Conservation (phyloP, 2,888 invertebrate genomes). For the Heteropelma amictum region DNA sequence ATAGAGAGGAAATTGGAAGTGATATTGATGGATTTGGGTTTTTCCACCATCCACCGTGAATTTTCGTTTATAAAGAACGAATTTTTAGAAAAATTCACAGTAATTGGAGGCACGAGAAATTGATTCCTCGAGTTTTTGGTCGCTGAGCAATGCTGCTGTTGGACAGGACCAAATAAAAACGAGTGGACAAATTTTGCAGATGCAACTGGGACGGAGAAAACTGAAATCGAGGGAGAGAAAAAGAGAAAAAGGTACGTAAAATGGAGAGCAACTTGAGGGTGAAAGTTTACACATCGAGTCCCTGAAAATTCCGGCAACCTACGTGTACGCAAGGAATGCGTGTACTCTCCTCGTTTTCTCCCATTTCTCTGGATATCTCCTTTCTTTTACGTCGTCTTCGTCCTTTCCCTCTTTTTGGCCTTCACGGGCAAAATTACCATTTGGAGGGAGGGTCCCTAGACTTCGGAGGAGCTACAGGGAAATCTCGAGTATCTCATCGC, state of each 20-base stretch:
- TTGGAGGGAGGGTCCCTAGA: slow-evolving; percentile 43
- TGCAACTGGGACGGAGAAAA: not conserved
- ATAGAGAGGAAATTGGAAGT: not conserved
- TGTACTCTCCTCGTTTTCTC: slow-evolving; percentile 24
- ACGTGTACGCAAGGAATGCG: slow-evolving; percentile 45
- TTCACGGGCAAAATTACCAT: slow-evolving; percentile 48
- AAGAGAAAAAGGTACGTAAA: not conserved
- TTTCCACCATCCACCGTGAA: too few relatives aligned
- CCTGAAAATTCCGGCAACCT: slow-evolving; percentile 26
- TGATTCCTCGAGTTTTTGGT: not conserved
- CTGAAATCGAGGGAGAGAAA: not conserved
- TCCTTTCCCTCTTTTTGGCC: slow-evolving; percentile 25
- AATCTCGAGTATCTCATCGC: slow-evolving; percentile 45
- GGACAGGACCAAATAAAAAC: not conserved
- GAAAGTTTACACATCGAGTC: slow-evolving; percentile 46
- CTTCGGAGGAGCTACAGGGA: slow-evolving; percentile 36
- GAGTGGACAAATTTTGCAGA: not conserved
- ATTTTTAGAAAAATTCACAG: too few relatives aligned
- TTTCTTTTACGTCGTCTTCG: too few relatives aligned
- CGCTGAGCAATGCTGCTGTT: not conserved
- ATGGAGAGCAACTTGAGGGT: slow-evolving; percentile 20
- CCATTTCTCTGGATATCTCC: slow-evolving; percentile 23
- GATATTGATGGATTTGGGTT: not conserved
- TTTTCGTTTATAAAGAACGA: too few relatives aligned
- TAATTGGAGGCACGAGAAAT: too few relatives aligned